Evolutionary conservation across 2,888 invertebrate species (phyloP).

Genomic region (Drosophila kambysellisi): DNA sequence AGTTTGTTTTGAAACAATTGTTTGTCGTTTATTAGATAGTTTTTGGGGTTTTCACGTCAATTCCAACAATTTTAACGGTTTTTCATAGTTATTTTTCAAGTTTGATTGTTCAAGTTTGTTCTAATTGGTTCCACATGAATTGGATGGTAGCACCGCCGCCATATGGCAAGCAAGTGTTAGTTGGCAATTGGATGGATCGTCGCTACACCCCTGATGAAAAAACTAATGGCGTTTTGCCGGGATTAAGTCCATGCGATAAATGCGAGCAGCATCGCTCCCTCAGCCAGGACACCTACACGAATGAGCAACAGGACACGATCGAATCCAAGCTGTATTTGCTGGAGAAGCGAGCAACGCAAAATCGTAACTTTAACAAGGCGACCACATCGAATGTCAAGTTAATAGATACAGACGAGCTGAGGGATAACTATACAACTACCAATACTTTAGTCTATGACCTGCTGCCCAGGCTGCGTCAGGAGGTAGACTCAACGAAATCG

Average conservation of each 20-base stretch:
- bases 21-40: neutral
- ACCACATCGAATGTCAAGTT: slow-evolving; percentile 28
- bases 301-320: neutral
- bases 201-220: slow-evolving; percentile 44
- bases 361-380: slow-evolving; percentile 32
- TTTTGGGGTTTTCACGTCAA: neutral
- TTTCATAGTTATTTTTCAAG: neutral
- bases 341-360: slow-evolving; percentile 35
- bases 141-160: slow-evolving; percentile 31
- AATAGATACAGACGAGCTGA: slow-evolving; percentile 13
- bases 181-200: slow-evolving; percentile 67
- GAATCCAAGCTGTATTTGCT: neutral
- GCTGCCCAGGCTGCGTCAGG: slow-evolving; percentile 33
- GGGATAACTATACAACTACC: slow-evolving; percentile 55
- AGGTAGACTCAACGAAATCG: neutral
- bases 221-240: slow-evolving; percentile 58
- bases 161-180: slow-evolving; percentile 49
- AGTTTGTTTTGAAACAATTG: neutral
- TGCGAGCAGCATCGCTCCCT: slow-evolving; percentile 56
- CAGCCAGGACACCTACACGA: slow-evolving; percentile 45
- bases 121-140: slow-evolving; percentile 5
- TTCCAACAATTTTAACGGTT: neutral
- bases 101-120: neutral
- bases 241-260: slow-evolving; percentile 10
- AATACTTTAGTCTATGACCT: slow-evolving; percentile 51